Base-by-base conservation (phyloP, 2,113 vertebrate species). In the Notothenia rossii region DNA sequence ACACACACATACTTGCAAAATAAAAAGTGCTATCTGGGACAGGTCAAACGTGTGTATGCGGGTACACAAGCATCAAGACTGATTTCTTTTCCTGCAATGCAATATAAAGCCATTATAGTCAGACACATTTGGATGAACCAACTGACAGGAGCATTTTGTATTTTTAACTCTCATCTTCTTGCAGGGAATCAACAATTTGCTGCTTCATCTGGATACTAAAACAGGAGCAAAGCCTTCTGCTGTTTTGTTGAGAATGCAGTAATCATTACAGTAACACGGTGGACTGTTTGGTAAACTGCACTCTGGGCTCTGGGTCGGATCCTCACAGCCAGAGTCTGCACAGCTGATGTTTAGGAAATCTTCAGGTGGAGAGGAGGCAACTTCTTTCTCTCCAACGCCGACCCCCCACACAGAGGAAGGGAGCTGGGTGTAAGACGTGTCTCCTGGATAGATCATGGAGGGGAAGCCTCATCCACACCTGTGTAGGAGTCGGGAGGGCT, bases 221-320 rank as follows among this genome's bases (percentile, higher is more conserved):
- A 91, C 79, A 29, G 89, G 89, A 80, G 84, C 67, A 18, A 91
- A 51, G 5, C 86, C 89, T 8, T 64, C 67, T 15, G 77, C 51
- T 10, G 81, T 90, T 79, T 85, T 85, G 72, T 88, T 90, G 33
- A 92, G 89, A 36, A 82, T 77, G 81, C 89, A 92, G 83, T 91
- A 91, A 67, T 88, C 84, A 1, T 0, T 66, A 2, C 67, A 61
- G 79, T 15, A 54, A 49, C 25, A 72, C 1, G 53, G 58, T 0
- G 70, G 83, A 49, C 82, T 85, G 77, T 5, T 56, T 0, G 79
- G 79, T 55, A 70, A 56, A 65, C 86, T 88, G 69, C 68, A 55
- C 15, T 82, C 88, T 10, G 75, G 59, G 62, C 79, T 91, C 22
- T 63, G 36, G 15, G 33, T 79, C 46, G 72, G 40, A 0, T 70